These are phyloP conservation scores for Crossaster papposus DNA, from an alignment of 53 echinoderm and acorn worm genomes.

Conservation along the genomic window DNA sequence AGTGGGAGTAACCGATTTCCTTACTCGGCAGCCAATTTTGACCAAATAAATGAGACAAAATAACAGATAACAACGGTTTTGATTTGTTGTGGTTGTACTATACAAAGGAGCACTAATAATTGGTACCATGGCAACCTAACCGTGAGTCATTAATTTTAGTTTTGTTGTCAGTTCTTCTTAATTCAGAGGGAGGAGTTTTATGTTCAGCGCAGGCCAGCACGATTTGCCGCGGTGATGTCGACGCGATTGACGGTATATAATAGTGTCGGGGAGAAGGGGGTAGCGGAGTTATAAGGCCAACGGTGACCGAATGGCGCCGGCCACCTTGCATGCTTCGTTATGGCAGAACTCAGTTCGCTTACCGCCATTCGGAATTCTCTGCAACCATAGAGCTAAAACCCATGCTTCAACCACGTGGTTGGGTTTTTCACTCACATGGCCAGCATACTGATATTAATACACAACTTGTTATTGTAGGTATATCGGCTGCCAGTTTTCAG, in stretches of 20 bases:
- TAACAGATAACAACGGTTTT: background rate
- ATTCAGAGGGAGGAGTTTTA: background rate
- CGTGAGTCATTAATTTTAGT: constrained; percentile 36
- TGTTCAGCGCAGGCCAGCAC: background rate
- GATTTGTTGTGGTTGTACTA: background rate
- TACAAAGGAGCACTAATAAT: background rate
- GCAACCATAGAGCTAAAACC: too few species aligned
- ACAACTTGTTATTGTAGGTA: too few species aligned
- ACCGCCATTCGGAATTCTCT: too few species aligned
- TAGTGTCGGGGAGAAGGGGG: background rate
- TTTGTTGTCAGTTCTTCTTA: background rate
- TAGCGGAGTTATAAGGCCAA: background rate
- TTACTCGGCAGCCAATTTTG: constrained; percentile 3
- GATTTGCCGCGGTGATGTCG: background rate
- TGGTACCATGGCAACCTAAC: constrained; percentile 8
- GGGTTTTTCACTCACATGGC: too few species aligned
- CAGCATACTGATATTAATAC: too few species aligned
- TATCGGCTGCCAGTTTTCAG: too few species aligned
- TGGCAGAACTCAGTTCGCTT: too few species aligned
- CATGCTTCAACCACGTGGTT: too few species aligned
- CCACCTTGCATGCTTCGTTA: background rate
- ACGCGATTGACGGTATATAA: background rate
- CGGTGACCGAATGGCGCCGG: background rate
- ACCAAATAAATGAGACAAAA: background rate
- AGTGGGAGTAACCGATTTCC: background rate